Evolutionary conservation across 2,113 vertebrate species (phyloP).

Genomic region (Rafetus swinhoei): DNA sequence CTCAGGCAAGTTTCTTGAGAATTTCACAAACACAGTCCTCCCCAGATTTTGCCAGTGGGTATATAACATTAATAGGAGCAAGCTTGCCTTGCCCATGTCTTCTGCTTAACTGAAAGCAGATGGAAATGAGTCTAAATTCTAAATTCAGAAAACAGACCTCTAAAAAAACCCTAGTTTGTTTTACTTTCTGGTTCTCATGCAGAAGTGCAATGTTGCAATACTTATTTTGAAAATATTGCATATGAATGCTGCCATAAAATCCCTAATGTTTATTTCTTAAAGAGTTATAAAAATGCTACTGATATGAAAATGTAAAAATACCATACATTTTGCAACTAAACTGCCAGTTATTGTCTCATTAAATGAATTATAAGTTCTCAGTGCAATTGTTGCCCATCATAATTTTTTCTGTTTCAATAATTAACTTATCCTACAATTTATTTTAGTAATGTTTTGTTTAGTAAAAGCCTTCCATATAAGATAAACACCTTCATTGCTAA

Average conservation of each 20-base stretch:
- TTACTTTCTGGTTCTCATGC: background rate
- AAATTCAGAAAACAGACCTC: background rate
- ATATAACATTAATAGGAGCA: conserved; percentile 13
- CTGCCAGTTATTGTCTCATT: background rate
- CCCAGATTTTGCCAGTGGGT: background rate
- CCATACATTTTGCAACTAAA: background rate
- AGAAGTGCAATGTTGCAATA: background rate
- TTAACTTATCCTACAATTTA: background rate
- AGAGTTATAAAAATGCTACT: background rate
- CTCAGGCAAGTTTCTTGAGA: background rate
- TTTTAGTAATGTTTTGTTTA: background rate
- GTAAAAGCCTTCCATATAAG: background rate
- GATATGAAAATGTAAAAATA: background rate
- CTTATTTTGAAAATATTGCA: background rate
- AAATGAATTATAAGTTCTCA: background rate
- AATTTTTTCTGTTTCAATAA: background rate
- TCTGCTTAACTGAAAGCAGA: background rate
- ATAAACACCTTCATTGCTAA: background rate
- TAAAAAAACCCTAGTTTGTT: background rate
- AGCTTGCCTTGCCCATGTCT: background rate
- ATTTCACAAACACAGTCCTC: background rate
- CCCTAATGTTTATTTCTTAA: background rate
- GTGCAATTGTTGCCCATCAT: background rate
- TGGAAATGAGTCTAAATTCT: background rate
- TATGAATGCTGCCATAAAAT: background rate